Base-by-base conservation (phyloP, 53 echinoderm and acorn worm species). In the Luidia sarsii region DNA sequence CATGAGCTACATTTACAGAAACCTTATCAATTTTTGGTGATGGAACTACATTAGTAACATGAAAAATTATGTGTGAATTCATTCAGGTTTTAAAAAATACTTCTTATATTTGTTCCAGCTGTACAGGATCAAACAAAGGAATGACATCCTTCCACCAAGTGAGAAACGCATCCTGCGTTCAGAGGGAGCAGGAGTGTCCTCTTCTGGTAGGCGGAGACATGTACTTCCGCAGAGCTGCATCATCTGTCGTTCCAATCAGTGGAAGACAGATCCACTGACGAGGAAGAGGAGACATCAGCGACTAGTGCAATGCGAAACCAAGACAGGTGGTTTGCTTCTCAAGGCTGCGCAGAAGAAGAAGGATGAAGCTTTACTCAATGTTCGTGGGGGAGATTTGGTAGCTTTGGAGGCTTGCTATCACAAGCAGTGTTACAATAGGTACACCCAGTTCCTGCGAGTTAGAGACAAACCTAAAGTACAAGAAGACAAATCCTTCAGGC, bases 391-490 rank as follows among this genome's bases (percentile, higher is more conserved):
- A 13, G 80, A 87, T 45, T 30, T 87, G 3, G 80, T 80, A 7
- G 80, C 80, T 53, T 60, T 70, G 25, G 80, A 87, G 46, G 87
- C 32, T 15, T 62, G 46, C 19, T 87, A 80, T 50, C 80, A 85
- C 39, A 65, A 36, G 16, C 28, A 52, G 0, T 86, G 86, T 50
- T 86, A 86, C 27, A 27, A 23, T 9, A 32, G 31, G 3, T 79
- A 86, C 57, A 79, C 79, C 6, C 2, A 24, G 9, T 57, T 57
- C 59, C 4, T 57, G 53, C 11, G 7, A 9, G 19, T 18, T 4
- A 11, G 4, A 53, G 20, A 4, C 4, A 57, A 57, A 29, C 25
- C 7, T 3, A 7, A 27, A 28, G 27, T 15, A 28, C n/a, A n/a
- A n/a, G 27, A 24, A 2, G 29, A 57, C 3, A 28, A 29, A 15